These are phyloP conservation scores for Lycopodina hypogea DNA, from an alignment of 37 sponge, comb jelly and placozoan species.

Conservation along the genomic window DNA sequence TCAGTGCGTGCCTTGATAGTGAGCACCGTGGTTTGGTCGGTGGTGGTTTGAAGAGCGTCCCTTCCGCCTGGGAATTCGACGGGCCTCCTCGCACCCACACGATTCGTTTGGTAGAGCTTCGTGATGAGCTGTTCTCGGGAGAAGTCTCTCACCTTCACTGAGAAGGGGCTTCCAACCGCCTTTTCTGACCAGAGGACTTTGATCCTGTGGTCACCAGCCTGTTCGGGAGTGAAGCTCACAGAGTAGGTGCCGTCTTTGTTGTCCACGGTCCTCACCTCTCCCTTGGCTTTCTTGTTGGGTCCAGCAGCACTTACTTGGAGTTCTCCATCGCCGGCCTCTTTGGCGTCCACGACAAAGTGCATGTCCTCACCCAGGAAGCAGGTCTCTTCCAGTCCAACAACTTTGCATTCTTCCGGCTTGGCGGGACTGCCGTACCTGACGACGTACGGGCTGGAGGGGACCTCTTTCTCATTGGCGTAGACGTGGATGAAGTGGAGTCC, in stretches of 20 bases:
- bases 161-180: conserved; percentile 66
- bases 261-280: neutral
- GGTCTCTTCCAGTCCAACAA: conserved; percentile 8
- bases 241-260: conserved; percentile 45
- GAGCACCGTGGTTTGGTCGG: conserved; percentile 8
- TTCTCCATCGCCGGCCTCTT: conserved; percentile 46
- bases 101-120: conserved; percentile 14
- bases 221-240: conserved; percentile 11
- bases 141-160: conserved; percentile 24
- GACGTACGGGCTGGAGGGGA: conserved; percentile 63
- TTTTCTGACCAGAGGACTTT: conserved; percentile 38
- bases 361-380: conserved; percentile 27
- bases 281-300: neutral
- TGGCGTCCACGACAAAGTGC: conserved; percentile 47
- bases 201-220: conserved; percentile 16
- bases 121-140: conserved; percentile 19
- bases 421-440: conserved; percentile 52
- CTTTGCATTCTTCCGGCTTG: conserved; percentile 38
- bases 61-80: conserved; percentile 1
- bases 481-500: conserved; percentile 59
- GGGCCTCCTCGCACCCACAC: neutral
- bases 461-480: conserved; percentile 42
- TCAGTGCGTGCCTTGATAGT: conserved; percentile 3
- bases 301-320: conserved; percentile 21
- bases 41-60: neutral